phyloP scores from a whole-genome alignment of 2,888 invertebrate species.

The Nymphalis urticae region DNA sequence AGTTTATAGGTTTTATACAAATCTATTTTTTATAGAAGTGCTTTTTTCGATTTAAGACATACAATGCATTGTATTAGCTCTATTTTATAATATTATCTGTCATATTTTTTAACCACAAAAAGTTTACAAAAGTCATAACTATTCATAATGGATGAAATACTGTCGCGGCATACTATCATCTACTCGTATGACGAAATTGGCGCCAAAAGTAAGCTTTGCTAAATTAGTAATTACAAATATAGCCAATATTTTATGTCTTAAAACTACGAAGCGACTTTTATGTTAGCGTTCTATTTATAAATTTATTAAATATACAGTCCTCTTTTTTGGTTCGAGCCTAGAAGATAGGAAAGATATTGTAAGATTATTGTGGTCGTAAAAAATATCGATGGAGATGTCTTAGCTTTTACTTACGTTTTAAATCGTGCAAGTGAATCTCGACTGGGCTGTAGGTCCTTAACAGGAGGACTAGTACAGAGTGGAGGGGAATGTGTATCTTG shows the following conservation, averaged over 20 bases:
- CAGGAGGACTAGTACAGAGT: conserved; percentile 70
- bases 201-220: conserved; percentile 28
- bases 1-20: conserved; percentile 4
- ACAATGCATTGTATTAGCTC: neutral
- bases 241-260: conserved; percentile 30
- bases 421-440: conserved; percentile 72
- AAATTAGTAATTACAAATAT: conserved; percentile 26
- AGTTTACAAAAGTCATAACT: neutral
- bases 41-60: neutral
- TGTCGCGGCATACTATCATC: conserved; percentile 2
- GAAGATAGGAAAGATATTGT: conserved; percentile 38
- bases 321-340: conserved; percentile 38
- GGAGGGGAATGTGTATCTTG: conserved; percentile 69
- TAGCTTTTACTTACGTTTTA: conserved; percentile 68
- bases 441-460: conserved; percentile 62
- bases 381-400: conserved; percentile 15
- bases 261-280: conserved; percentile 32
- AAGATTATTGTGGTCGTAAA: conserved; percentile 27
- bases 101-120: neutral
- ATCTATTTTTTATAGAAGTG: neutral
- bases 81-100: neutral
- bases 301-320: conserved; percentile 38
- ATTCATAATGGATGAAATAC: conserved; percentile 8
- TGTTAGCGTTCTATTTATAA: conserved; percentile 35
- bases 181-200: conserved; percentile 26